Evolutionary conservation across 2,888 invertebrate genomes (phyloP).

Genomic region (Pyrrhia umbra): DNA sequence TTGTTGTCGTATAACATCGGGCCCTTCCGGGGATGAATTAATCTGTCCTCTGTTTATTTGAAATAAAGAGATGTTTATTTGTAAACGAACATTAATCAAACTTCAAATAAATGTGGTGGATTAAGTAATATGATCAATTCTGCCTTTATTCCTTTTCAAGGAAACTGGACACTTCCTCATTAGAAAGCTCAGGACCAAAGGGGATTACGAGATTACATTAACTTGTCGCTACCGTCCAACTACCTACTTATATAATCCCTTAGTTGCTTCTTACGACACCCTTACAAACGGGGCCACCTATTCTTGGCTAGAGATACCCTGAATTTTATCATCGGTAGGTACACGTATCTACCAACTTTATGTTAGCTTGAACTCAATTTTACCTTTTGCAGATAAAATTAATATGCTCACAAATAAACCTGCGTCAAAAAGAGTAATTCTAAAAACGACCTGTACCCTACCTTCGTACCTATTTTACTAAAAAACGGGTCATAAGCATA

Average conservation of each 20-base stretch:
- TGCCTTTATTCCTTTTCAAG: constrained; percentile 25
- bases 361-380: background rate
- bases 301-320: constrained; percentile 15
- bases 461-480: background rate
- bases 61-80: constrained; percentile 47
- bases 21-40: constrained; percentile 57
- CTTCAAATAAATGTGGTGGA: constrained; percentile 37
- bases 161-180: constrained; percentile 41
- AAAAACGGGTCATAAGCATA: constrained; percentile 8
- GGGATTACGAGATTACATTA: constrained; percentile 50
- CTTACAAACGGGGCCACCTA: constrained; percentile 12
- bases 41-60: constrained; percentile 49
- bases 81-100: constrained; percentile 35
- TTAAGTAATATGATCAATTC: constrained; percentile 34
- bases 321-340: background rate
- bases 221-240: constrained; percentile 32
- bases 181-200: constrained; percentile 33
- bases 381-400: background rate
- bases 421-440: background rate
- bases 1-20: constrained; percentile 70
- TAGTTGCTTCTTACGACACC: constrained; percentile 42
- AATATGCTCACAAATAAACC: background rate
- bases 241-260: constrained; percentile 51
- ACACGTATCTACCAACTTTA: background rate
- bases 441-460: background rate